Percentiles rank a stretch among this genome's conserved stretches.
Evolutionary conservation across 1,140 invertebrate genomes (phyloP).

Genomic region (Sycobia sp.): DNA sequence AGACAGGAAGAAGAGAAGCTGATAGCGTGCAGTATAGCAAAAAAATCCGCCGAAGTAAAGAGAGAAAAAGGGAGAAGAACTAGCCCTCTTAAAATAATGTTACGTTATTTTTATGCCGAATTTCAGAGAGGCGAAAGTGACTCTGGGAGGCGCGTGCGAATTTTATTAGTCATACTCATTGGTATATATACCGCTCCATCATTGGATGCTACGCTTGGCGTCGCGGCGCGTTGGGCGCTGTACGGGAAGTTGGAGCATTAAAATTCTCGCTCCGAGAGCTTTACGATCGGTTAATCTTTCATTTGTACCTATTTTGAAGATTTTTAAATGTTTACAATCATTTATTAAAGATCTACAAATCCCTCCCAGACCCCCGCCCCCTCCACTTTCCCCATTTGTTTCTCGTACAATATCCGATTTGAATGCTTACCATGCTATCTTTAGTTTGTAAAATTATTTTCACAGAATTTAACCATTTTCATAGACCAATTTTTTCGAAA

Average conservation of each 20-base stretch:
- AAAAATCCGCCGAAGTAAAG: no score
- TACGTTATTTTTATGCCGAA: conserved; percentile 33
- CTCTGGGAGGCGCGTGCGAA: neutral
- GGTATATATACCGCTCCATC: neutral
- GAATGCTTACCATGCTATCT: conserved; percentile 3
- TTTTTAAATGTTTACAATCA: conserved; percentile 17
- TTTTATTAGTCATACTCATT: no score
- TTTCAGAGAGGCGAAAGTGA: conserved; percentile 18
- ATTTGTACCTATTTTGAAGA: conserved; percentile 14
- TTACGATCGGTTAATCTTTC: conserved; percentile 20
- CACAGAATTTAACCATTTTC: neutral
- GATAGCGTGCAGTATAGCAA: no score
- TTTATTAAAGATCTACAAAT: conserved; percentile 29
- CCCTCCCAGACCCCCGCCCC: no score
- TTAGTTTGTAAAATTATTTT: conserved; percentile 18
- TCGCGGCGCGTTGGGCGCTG: no score
- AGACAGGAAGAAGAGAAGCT: neutral
- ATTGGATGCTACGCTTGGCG: neutral
- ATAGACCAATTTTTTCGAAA: neutral
- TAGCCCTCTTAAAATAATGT: conserved; percentile 35
- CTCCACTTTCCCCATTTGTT: no score
- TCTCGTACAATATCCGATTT: neutral
- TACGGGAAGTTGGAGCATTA: no score
- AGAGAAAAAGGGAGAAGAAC: conserved; percentile 5
- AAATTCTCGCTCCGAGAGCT: neutral